phyloP scores from a whole-genome alignment of 1,140 invertebrate genomes.

The Asbolus verrucosus region DNA sequence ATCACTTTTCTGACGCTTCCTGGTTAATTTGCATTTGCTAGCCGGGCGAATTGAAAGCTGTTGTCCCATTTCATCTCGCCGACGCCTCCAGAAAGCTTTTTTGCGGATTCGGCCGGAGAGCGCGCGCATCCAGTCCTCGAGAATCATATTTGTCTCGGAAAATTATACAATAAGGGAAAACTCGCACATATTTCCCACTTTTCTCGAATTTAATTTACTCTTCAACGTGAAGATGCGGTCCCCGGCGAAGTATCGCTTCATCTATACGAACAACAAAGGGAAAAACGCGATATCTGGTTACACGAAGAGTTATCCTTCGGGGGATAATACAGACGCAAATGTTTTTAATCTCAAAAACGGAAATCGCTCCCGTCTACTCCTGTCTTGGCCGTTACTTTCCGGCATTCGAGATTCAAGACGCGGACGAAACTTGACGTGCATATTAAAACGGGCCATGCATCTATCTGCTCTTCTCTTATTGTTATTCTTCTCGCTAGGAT shows the following conservation, averaged over 20 bases:
- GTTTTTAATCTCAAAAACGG: constrained; percentile 44
- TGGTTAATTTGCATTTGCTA: constrained; percentile 48
- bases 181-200: constrained; percentile 19
- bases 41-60: constrained; percentile 45
- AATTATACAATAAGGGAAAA: constrained; percentile 17
- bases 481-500: constrained; percentile 57
- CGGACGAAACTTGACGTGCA: constrained; percentile 48
- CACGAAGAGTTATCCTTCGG: background rate
- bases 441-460: constrained; percentile 46
- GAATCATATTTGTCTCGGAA: constrained; percentile 26
- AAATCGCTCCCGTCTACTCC: constrained; percentile 38
- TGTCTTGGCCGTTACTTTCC: constrained; percentile 43
- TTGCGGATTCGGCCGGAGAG: background rate
- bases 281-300: too few species aligned
- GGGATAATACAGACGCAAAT: constrained; percentile 42
- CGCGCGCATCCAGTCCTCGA: too few species aligned
- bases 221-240: constrained; percentile 8
- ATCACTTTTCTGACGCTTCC: constrained; percentile 46
- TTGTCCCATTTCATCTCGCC: constrained; percentile 43
- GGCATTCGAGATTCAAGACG: constrained; percentile 49
- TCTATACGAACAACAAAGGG: background rate
- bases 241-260: constrained; percentile 1
- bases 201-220: constrained; percentile 26
- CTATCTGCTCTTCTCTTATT: constrained; percentile 52
- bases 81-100: constrained; percentile 37